Evolutionary conservation across 2,888 invertebrate genomes (phyloP).

Genomic region (Carabus problematicus): DNA sequence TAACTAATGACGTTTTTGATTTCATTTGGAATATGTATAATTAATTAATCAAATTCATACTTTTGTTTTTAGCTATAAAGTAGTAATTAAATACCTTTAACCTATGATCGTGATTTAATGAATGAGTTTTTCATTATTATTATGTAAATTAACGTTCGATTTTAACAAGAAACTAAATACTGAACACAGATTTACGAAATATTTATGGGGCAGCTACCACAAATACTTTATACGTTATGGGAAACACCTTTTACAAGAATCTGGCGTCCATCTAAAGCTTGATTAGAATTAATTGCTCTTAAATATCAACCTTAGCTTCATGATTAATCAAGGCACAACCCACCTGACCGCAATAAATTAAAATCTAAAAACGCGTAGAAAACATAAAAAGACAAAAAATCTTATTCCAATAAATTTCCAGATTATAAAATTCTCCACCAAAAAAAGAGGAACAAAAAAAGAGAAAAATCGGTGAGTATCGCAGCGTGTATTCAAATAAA

Average conservation of each 20-base stretch:
- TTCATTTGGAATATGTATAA: too few relatives aligned
- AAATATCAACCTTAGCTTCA: not conserved
- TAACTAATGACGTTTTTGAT: too few relatives aligned
- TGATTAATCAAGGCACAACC: not conserved
- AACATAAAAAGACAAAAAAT: conserved; percentile 36
- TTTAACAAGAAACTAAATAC: too few relatives aligned
- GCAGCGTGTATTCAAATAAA: conserved; percentile 27
- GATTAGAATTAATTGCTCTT: conserved; percentile 19
- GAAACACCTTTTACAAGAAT: not conserved
- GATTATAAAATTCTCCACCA: conserved; percentile 39
- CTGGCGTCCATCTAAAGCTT: not conserved
- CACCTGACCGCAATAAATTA: conserved; percentile 40
- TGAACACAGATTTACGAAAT: too few relatives aligned
- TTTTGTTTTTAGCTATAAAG: too few relatives aligned
- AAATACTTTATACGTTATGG: too few relatives aligned
- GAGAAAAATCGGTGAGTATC: conserved; percentile 21
- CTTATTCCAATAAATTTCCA: conserved; percentile 39
- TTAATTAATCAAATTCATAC: too few relatives aligned
- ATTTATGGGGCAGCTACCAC: too few relatives aligned
- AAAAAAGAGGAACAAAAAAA: conserved; percentile 28
- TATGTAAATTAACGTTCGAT: too few relatives aligned
- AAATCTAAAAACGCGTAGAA: conserved; percentile 35
- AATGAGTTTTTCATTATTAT: too few relatives aligned
- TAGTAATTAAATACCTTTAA: too few relatives aligned
- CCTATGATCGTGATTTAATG: too few relatives aligned